phyloP scores from a whole-genome alignment of 2,113 vertebrate species.

The Serilophus lunatus region DNA sequence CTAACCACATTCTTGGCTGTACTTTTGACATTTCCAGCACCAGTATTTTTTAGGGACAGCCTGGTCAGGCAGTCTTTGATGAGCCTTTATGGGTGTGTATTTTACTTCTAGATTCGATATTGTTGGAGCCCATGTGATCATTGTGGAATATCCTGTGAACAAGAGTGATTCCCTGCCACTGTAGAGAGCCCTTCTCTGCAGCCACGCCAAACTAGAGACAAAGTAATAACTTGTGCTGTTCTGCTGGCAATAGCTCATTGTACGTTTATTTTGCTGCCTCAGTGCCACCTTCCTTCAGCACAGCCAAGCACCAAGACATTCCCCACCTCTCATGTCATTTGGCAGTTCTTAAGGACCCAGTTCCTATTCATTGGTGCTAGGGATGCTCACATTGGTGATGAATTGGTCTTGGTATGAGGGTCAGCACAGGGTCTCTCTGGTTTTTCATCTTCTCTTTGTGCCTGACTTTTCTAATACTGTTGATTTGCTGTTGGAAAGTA shows the following conservation, averaged over 20 bases:
- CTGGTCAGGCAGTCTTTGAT: background rate
- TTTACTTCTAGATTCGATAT: background rate
- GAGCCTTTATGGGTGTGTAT: background rate
- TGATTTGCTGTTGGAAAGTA: background rate
- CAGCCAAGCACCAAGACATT: background rate
- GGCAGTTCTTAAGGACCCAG: background rate
- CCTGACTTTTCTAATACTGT: background rate
- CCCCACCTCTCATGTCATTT: background rate
- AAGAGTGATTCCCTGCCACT: background rate
- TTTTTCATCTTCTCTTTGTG: background rate
- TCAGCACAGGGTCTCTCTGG: background rate
- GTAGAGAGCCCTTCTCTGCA: background rate
- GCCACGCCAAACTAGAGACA: background rate
- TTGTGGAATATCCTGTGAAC: background rate
- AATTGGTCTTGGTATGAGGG: background rate
- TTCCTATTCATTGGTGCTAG: background rate
- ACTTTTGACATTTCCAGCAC: background rate
- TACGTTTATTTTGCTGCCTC: background rate
- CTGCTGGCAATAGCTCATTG: background rate
- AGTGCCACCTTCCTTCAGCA: background rate
- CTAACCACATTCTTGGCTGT: background rate
- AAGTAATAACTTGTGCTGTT: background rate
- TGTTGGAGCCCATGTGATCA: background rate
- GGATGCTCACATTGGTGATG: background rate
- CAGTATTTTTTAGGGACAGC: background rate